Conservation (phyloP, 1,140 invertebrate species). For the Drosophila ananassae region DNA sequence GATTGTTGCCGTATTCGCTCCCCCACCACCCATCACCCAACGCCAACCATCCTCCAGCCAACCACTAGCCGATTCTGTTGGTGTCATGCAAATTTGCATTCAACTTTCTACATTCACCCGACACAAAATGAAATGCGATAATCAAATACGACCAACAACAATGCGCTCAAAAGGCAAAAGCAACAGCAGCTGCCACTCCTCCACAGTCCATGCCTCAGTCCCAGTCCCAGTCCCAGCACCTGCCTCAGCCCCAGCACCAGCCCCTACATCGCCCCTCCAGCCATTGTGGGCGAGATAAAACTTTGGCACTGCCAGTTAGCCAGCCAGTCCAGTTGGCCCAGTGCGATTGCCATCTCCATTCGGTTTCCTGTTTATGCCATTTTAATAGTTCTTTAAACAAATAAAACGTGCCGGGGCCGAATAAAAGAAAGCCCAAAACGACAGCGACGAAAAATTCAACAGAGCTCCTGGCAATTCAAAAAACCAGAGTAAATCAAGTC, state of each 20-base stretch:
- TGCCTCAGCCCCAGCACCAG: neutral
- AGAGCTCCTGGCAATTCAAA: neutral
- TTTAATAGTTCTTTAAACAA: conserved; percentile 80
- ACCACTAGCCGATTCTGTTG: conserved; percentile 42
- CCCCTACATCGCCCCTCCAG: neutral
- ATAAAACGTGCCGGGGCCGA: conserved; percentile 64
- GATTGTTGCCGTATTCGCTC: conserved; percentile 62
- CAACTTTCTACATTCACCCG: conserved; percentile 77
- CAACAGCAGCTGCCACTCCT: conserved; percentile 19
- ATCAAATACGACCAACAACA: conserved; percentile 79
- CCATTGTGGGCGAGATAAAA: conserved; percentile 63
- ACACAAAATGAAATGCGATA: conserved; percentile 81
- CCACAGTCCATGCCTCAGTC: neutral
- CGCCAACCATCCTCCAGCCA: neutral
- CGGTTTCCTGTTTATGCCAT: conserved; percentile 73
- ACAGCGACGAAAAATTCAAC: conserved; percentile 11
- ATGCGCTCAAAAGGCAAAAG: conserved; percentile 57
- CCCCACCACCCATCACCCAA: neutral
- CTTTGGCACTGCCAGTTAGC: conserved; percentile 66
- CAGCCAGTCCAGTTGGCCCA: conserved; percentile 29
- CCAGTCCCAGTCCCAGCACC: conserved; percentile 9
- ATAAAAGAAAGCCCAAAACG: conserved; percentile 52
- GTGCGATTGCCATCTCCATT: conserved; percentile 35
- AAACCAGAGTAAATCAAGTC: neutral
- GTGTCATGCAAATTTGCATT: conserved; percentile 81